Evolutionary conservation across 2,113 vertebrate genomes (phyloP).

Genomic region (Cynocephalus volans): DNA sequence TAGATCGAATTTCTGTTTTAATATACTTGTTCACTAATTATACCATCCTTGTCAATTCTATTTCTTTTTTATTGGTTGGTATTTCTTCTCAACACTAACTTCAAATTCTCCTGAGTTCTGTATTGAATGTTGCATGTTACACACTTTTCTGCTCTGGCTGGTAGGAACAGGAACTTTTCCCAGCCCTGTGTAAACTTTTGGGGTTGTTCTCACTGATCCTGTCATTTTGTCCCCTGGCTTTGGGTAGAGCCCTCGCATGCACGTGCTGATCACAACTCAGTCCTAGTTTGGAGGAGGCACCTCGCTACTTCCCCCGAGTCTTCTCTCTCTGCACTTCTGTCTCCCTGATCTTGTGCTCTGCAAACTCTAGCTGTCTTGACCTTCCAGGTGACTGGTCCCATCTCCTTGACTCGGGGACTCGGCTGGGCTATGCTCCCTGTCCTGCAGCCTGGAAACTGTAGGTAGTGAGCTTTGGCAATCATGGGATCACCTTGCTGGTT

Average conservation of each 20-base stretch:
- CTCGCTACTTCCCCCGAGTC: accelerated
- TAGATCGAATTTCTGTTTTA: accelerated
- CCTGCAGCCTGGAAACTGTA: not conserved
- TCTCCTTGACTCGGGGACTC: accelerated
- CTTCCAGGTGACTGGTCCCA: accelerated
- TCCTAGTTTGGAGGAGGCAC: accelerated
- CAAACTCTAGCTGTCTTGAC: not conserved
- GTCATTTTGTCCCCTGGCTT: accelerated
- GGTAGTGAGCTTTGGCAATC: accelerated
- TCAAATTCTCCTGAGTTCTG: too few species aligned
- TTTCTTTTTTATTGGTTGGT: too few species aligned
- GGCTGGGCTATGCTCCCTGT: accelerated
- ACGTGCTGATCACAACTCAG: accelerated
- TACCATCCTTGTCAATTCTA: accelerated
- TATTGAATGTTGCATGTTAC: accelerated
- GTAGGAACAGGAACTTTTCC: accelerated
- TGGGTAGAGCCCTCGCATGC: accelerated
- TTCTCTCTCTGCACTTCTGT: not conserved
- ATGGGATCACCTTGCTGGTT: accelerated
- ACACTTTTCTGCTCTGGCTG: accelerated
- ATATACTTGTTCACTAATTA: accelerated
- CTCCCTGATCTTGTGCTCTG: not conserved
- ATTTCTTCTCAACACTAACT: not conserved
- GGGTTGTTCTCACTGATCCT: accelerated
- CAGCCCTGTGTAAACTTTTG: not conserved